A percentile compares a stretch with the other conserved stretches of the same genome.
phyloP scores from a whole-genome alignment of 2,113 vertebrate species.

The Cettia cetti region DNA sequence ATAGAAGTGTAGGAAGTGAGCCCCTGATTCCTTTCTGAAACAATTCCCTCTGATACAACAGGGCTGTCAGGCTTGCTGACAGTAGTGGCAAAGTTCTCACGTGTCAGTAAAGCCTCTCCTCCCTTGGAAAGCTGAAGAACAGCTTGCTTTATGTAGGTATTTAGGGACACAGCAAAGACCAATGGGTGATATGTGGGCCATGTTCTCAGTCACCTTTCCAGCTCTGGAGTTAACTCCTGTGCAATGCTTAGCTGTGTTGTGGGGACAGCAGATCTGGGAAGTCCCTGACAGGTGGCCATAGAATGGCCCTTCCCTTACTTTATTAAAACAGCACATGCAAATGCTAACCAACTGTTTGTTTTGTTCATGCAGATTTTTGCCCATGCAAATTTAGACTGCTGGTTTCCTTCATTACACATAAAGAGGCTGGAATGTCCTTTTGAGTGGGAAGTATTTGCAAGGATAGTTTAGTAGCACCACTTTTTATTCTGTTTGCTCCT shows the following conservation, averaged over 20 bases:
- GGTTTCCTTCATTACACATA: not conserved
- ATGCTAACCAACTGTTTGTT: not conserved
- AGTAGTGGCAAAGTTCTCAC: not conserved
- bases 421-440: not conserved
- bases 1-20: not conserved
- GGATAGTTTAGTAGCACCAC: not conserved
- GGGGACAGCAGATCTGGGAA: not conserved
- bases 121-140: not conserved
- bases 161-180: not conserved
- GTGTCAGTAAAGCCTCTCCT: not conserved
- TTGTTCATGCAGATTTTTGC: slow-evolving; percentile 19
- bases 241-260: not conserved
- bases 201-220: not conserved
- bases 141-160: not conserved
- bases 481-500: not conserved
- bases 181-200: not conserved
- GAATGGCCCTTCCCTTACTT: not conserved
- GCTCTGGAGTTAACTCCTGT: not conserved
- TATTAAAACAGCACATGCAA: not conserved
- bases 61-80: not conserved
- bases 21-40: not conserved
- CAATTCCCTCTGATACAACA: not conserved
- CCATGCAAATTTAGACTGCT: not conserved
- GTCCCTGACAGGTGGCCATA: not conserved
- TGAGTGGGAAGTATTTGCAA: not conserved